A percentile compares a stretch with the other conserved stretches of the same genome.
phyloP scores from a whole-genome alignment of 1,140 invertebrate species.

The Cydia amplana region DNA sequence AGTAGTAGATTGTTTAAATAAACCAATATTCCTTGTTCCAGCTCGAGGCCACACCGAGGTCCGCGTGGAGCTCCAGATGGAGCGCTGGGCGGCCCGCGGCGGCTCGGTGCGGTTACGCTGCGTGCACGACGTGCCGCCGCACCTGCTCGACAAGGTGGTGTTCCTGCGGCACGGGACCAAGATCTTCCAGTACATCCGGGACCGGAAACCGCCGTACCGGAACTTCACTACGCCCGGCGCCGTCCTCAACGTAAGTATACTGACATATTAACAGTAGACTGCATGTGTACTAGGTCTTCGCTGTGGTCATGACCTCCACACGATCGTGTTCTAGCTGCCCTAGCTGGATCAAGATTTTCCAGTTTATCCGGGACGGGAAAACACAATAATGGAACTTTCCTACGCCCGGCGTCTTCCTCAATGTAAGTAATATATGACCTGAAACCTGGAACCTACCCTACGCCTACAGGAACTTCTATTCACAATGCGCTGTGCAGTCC shows the following conservation, averaged over 20 bases:
- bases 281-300: too few species aligned
- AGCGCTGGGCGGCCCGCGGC: constrained; percentile 70
- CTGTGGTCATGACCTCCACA: too few species aligned
- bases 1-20: too few species aligned
- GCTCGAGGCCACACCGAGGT: constrained; percentile 71
- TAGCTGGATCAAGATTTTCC: constrained; percentile 88
- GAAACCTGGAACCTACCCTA: constrained; percentile 84
- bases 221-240: constrained; percentile 84
- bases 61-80: constrained; percentile 74
- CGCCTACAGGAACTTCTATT: constrained; percentile 84
- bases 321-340: too few species aligned
- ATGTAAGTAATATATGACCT: constrained; percentile 82
- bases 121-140: constrained; percentile 82
- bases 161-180: constrained; percentile 87
- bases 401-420: constrained; percentile 84
- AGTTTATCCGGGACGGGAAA: constrained; percentile 87
- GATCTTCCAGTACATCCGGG: constrained; percentile 89
- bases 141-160: constrained; percentile 85
- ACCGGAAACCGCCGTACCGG: constrained; percentile 86
- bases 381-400: constrained; percentile 86
- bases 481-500: too few species aligned
- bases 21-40: constrained; percentile 42
- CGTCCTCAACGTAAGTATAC: constrained; percentile 85
- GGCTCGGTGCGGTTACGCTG: constrained; percentile 81
- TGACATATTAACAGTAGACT: too few species aligned